These are phyloP conservation scores for Drosophila yooni DNA, from an alignment of 2,888 invertebrate species.

Conservation along the genomic window DNA sequence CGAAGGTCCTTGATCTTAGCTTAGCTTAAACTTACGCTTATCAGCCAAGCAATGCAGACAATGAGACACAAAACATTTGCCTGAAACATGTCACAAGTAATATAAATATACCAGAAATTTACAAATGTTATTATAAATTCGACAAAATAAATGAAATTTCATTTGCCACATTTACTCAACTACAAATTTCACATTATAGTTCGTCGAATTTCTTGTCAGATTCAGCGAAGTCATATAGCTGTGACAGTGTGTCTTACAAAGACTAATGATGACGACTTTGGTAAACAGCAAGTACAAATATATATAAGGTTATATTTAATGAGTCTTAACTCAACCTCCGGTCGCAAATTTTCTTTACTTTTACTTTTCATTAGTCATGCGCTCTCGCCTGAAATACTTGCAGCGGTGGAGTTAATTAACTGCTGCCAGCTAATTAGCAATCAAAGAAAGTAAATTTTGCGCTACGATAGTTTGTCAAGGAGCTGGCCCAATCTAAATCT, in stretches of 20 bases:
- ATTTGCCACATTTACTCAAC: not conserved
- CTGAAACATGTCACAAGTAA: conserved; percentile 17
- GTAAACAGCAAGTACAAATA: not conserved
- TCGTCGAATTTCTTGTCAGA: not conserved
- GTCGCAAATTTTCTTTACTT: not conserved
- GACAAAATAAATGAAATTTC: conserved; percentile 1
- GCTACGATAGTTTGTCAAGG: conserved; percentile 38
- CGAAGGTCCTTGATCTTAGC: not conserved
- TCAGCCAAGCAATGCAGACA: not conserved
- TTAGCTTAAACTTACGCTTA: conserved; percentile 19
- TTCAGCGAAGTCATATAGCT: no score
- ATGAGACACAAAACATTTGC: conserved; percentile 23
- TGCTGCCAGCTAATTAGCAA: conserved; percentile 36
- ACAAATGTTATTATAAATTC: not conserved
- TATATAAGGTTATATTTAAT: not conserved
- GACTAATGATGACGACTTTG: not conserved
- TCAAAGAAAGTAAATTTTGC: conserved; percentile 27
- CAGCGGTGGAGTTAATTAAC: not conserved
- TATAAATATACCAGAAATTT: conserved; percentile 27
- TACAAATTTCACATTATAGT: not conserved
- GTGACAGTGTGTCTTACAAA: not conserved
- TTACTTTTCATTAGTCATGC: no score
- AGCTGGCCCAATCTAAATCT: conserved; percentile 24
- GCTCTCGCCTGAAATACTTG: not conserved
- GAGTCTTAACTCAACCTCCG: not conserved